Conservation (phyloP, 2,888 invertebrate genomes). For the Andrena fulva region DNA sequence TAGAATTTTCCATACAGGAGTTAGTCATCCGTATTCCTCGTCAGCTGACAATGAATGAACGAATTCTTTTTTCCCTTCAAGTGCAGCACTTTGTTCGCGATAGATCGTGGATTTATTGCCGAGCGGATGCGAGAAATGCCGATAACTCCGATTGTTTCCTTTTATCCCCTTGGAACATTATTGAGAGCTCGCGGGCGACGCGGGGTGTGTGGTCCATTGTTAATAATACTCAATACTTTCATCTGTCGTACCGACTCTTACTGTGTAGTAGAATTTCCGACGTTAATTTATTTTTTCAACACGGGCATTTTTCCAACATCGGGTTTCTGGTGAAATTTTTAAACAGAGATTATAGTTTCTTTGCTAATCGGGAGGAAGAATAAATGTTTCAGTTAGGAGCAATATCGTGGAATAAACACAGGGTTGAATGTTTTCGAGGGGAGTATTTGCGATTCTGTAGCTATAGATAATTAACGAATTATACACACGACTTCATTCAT, state of each 20-base stretch:
- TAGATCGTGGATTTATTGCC: slow-evolving; percentile 61
- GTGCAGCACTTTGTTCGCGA: slow-evolving; percentile 52
- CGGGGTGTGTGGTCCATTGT: neutral
- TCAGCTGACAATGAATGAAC: slow-evolving; percentile 64
- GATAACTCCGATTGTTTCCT: slow-evolving; percentile 57
- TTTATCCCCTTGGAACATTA: slow-evolving; percentile 26
- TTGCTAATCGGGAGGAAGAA: neutral
- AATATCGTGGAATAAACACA: neutral
- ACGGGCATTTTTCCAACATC: too few relatives aligned
- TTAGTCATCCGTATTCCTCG: slow-evolving; percentile 32
- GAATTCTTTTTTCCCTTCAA: slow-evolving; percentile 56
- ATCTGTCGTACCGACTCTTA: neutral
- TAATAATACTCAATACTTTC: slow-evolving; percentile 19
- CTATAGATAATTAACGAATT: neutral
- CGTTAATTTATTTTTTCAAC: neutral
- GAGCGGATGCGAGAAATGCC: slow-evolving; percentile 45
- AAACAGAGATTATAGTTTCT: neutral
- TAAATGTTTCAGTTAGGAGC: neutral
- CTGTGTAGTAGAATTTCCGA: neutral
- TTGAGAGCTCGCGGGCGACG: slow-evolving; percentile 23
- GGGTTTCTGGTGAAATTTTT: too few relatives aligned
- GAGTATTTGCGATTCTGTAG: neutral
- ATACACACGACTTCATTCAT: slow-evolving; percentile 13
- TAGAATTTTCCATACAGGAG: slow-evolving; percentile 66
- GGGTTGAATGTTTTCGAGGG: neutral